Conservation (phyloP, 2,113 vertebrate species). For the Rhagologus leucostigma region DNA sequence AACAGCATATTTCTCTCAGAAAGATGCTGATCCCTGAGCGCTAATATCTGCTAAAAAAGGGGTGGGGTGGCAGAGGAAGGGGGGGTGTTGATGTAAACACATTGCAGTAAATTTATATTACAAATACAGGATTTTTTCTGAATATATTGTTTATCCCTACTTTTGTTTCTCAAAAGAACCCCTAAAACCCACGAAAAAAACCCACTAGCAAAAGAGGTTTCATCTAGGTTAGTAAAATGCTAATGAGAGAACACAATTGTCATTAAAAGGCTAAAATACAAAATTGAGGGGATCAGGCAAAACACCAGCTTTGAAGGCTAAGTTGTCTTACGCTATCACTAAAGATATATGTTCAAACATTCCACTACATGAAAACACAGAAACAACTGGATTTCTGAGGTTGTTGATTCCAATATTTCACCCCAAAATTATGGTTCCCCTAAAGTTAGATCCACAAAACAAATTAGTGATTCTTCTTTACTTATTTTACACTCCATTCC, state of each 20-base stretch:
- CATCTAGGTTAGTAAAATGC: not conserved
- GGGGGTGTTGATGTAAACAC: not conserved
- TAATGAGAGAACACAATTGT: not conserved
- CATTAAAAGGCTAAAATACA: not conserved
- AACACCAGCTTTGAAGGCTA: not conserved
- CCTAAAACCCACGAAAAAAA: not conserved
- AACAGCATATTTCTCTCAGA: not conserved
- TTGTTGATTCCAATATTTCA: not conserved
- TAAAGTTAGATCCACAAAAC: not conserved
- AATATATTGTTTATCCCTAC: not conserved
- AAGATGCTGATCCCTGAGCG: not conserved
- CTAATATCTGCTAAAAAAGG: not conserved
- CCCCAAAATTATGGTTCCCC: not conserved
- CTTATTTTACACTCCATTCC: not conserved
- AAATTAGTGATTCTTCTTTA: not conserved
- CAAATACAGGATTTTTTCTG: not conserved
- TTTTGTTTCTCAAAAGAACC: not conserved
- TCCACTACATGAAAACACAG: not conserved
- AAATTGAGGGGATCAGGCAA: not conserved
- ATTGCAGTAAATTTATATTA: not conserved
- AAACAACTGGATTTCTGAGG: not conserved
- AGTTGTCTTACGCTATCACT: not conserved
- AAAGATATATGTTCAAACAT: not conserved
- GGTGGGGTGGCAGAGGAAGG: accelerated
- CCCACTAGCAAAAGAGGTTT: not conserved